Evolutionary conservation across 2,113 vertebrate species (phyloP).

Genomic region (Tauraco erythrolophus): DNA sequence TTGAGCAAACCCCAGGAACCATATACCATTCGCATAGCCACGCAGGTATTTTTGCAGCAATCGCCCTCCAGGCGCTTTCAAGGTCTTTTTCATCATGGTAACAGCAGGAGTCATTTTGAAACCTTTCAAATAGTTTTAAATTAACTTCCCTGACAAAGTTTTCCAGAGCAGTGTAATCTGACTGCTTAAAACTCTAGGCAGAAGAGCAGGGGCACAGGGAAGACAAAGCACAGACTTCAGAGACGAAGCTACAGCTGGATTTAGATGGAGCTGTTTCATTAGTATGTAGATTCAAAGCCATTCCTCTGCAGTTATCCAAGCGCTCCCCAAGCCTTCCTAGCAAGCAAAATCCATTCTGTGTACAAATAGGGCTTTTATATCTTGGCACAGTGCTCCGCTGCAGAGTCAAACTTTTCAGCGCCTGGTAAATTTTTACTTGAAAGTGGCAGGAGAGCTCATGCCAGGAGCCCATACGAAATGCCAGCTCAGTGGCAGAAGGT

Average conservation of each 20-base stretch:
- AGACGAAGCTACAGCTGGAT: accelerated
- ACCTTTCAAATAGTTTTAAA: not conserved
- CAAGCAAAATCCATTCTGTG: not conserved
- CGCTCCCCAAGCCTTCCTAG: not conserved
- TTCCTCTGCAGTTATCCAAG: not conserved
- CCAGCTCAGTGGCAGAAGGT: constrained; percentile 39
- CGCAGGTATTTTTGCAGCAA: not conserved
- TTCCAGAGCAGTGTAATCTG: not conserved
- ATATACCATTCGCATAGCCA: accelerated
- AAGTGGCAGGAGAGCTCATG: not conserved
- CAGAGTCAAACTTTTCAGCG: not conserved
- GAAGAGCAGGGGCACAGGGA: not conserved
- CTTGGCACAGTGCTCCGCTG: not conserved
- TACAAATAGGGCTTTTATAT: constrained; percentile 31
- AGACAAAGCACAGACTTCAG: not conserved
- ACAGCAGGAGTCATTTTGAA: not conserved
- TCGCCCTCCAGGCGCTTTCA: not conserved
- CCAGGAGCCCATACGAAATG: constrained; percentile 2
- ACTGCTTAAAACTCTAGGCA: not conserved
- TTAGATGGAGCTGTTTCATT: not conserved
- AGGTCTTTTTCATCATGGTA: not conserved
- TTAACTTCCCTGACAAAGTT: not conserved
- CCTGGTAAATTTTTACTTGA: constrained; percentile 25
- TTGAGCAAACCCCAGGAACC: accelerated
- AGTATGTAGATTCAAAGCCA: not conserved